Evolutionary conservation across 1,140 invertebrate genomes (phyloP), one percentile per base, ranked within the genome.

Genomic region (Telenomus remus): DNA sequence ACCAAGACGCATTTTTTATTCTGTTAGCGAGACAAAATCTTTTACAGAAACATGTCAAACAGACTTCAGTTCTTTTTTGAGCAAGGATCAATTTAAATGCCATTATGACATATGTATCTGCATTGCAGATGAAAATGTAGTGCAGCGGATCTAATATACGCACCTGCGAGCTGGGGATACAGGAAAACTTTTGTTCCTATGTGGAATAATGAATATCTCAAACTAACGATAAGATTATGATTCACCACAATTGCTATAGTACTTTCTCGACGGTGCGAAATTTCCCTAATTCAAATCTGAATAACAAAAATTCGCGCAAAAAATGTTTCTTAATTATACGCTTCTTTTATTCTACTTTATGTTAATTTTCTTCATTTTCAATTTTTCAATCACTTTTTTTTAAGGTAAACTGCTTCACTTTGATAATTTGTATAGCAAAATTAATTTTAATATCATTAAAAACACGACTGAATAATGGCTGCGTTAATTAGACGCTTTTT

Each of bases 41-140:
- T n/a, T n/a, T n/a, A n/a, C n/a, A n/a, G n/a, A n/a, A n/a, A n/a
- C n/a, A n/a, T n/a, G n/a, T n/a, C n/a, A n/a, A n/a, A n/a, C n/a
- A n/a, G n/a, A n/a, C n/a, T n/a, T n/a, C n/a, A n/a, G n/a, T 27
- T 27, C 6, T 27, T 27, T 27, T 27, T 27, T 6, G 19, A 6
- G n/a, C n/a, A n/a, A 27, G 19, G 48, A 59, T 19, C 35, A 43
- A 49, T 50, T 35, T 50, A 51, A 59, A 39, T 33, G 4, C 14
- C 27, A 56, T 72, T 64, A 72, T 27, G 48, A 72, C 51, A 59
- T 49, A 42, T 64, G 16, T 59, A 64, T 59, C 69, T 72, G 69
- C 69, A 72, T 47, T 72, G 69, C 69, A 59, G 69, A 59, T 72
- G 57, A 48, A 59, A 72, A 59, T 59, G 54, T 59, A 39, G 59